Conservation (phyloP, 2,113 vertebrate genomes). For the Guaruba guarouba region DNA sequence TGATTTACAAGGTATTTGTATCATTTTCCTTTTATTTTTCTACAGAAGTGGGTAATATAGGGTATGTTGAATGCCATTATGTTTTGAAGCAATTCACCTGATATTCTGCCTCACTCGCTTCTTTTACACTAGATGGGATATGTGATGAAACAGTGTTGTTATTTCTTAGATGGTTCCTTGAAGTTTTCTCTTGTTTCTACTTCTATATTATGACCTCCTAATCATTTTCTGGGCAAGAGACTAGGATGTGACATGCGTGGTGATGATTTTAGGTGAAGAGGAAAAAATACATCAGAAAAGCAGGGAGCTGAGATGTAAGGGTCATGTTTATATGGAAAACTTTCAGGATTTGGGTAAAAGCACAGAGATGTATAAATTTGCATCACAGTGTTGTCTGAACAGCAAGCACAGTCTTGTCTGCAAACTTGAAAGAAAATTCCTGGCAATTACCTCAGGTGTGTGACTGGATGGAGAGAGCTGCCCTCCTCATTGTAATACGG, state of each 20-base stretch:
- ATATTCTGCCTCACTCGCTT: neutral
- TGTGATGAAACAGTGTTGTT: neutral
- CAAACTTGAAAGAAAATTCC: neutral
- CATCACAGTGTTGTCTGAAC: neutral
- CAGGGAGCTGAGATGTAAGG: neutral
- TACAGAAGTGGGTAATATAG: neutral
- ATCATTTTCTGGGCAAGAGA: neutral
- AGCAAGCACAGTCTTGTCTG: neutral
- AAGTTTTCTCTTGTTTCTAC: neutral
- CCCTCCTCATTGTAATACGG: neutral
- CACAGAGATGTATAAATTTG: neutral
- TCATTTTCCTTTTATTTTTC: slow-evolving; percentile 31
- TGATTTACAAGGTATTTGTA: slow-evolving; percentile 46
- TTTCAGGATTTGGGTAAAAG: neutral
- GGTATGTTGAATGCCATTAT: neutral
- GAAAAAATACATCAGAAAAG: neutral
- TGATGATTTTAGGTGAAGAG: neutral
- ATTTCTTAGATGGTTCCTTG: neutral
- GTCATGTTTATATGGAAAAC: neutral
- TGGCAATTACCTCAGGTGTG: neutral
- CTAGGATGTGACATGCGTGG: neutral
- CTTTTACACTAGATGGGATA: neutral
- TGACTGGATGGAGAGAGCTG: neutral
- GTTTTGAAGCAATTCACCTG: slow-evolving; percentile 6
- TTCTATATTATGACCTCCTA: neutral